Base-by-base conservation (phyloP, 2,113 vertebrate species). In the Thamnophis sirtalis region DNA sequence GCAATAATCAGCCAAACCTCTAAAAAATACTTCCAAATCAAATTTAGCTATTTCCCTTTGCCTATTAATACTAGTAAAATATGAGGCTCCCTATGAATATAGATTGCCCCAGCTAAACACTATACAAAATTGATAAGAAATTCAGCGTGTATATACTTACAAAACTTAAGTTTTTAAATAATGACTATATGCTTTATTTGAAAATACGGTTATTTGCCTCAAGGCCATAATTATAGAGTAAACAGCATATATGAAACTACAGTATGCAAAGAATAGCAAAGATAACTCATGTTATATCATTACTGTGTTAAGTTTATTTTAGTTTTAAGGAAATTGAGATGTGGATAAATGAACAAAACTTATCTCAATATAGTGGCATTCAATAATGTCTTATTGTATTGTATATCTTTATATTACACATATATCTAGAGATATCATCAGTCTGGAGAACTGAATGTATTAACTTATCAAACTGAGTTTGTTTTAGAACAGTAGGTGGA, bases 1-100 rank as follows among this genome's bases (percentile, higher is more conserved):
- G 24, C 86, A 92, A 73, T 80, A 80, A 88, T 88, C 60, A 88
- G 91, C 63, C 50, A 92, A 73, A 10, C 73, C 38, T 55, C 86
- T n/a, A 88, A 28, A 24, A 73, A 24, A 24, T 91, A 88, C 49
- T n/a, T 56, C 6, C 28, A 60, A 26, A 22, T 26, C 33, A 88
- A 80, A 80, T 73, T 92, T 91, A 68, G 2, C 22, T 87, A 33
- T 17, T 33, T 17, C 17, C 15, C 51, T 49, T 92, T 73, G 85
- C 3, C 28, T 87, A 54, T 43, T 2, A 54, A 26, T 54, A 91
- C 5, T 38, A 87, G 13, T 54, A 43, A 84, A 86, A 86, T 15
- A n/a, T 15, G 53, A 53, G 60, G 11, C 2, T 80, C 50, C 38
- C 56, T 92, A 38, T 33, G n/a, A 24, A 28, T 73, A 22, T 13